phyloP scores from a whole-genome alignment of 2,888 invertebrate species.

The Nephrotoma guestfalica region DNA sequence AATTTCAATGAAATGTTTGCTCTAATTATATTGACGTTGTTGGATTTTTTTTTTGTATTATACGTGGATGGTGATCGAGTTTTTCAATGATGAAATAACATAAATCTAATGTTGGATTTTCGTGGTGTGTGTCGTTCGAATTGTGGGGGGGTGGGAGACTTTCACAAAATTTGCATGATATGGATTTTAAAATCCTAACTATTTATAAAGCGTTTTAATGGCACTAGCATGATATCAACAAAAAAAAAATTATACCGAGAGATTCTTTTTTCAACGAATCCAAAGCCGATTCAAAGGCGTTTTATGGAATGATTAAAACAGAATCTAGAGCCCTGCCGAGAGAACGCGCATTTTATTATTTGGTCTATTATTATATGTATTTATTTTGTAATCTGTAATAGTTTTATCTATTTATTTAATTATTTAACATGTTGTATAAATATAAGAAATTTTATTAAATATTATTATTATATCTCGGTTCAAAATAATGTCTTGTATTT shows the following conservation, averaged over 20 bases:
- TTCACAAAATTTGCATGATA: not conserved
- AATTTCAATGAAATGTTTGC: not conserved
- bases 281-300: not conserved
- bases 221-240: not conserved
- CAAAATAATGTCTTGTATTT: not conserved
- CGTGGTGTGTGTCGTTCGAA: not conserved
- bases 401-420: not conserved
- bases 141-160: not conserved
- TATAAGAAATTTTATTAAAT: not conserved
- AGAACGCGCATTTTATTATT: not conserved
- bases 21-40: not conserved
- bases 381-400: too few species aligned
- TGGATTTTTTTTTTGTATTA: not conserved
- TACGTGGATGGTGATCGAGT: not conserved
- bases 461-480: too few species aligned
- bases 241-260: not conserved
- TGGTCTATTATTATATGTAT: not conserved
- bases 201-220: not conserved
- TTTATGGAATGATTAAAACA: not conserved
- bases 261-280: not conserved
- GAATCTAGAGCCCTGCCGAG: not conserved
- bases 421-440: not conserved
- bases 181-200: not conserved
- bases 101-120: not conserved
- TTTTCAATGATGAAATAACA: not conserved